phyloP scores from a whole-genome alignment of 1,140 invertebrate species.

The Whitmania pigra region DNA sequence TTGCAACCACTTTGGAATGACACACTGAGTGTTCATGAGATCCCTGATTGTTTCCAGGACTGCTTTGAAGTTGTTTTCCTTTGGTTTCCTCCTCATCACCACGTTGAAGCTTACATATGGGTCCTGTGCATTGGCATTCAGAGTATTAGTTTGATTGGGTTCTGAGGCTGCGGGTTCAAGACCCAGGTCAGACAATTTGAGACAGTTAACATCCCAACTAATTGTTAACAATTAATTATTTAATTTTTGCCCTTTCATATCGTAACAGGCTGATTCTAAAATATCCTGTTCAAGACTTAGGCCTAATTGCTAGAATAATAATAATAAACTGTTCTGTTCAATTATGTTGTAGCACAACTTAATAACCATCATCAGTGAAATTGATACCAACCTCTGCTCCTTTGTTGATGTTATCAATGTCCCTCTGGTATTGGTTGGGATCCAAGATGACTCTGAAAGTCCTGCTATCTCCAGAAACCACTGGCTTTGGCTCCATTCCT shows the following conservation, averaged over 20 bases:
- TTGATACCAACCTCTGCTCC: constrained; percentile 44
- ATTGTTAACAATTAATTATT: too few species aligned
- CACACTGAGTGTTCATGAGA: constrained; percentile 97
- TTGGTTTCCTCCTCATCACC: constrained; percentile 88
- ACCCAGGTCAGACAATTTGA: too few species aligned
- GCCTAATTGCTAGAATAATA: too few species aligned
- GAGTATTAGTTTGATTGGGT: neutral
- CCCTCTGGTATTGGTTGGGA: constrained; percentile 85
- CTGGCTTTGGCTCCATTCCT: constrained; percentile 56
- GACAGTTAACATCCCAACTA: too few species aligned
- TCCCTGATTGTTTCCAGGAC: constrained; percentile 95
- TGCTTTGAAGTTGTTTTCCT: constrained; percentile 98
- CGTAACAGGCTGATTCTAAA: too few species aligned
- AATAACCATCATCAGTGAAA: neutral
- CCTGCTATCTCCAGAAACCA: constrained; percentile 68
- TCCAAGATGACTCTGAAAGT: constrained; percentile 88
- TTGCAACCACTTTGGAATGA: constrained; percentile 95
- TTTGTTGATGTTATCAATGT: constrained; percentile 66
- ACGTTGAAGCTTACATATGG: constrained; percentile 96
- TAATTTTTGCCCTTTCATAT: too few species aligned
- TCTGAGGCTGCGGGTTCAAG: too few species aligned
- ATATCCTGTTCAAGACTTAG: too few species aligned
- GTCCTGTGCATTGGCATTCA: constrained; percentile 47
- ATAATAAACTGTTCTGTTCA: too few species aligned
- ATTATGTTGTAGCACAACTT: too few species aligned